These are phyloP conservation scores for Acanthurus leucopareius DNA, from an alignment of 2,797 vertebrate genomes.

Conservation along the genomic window DNA sequence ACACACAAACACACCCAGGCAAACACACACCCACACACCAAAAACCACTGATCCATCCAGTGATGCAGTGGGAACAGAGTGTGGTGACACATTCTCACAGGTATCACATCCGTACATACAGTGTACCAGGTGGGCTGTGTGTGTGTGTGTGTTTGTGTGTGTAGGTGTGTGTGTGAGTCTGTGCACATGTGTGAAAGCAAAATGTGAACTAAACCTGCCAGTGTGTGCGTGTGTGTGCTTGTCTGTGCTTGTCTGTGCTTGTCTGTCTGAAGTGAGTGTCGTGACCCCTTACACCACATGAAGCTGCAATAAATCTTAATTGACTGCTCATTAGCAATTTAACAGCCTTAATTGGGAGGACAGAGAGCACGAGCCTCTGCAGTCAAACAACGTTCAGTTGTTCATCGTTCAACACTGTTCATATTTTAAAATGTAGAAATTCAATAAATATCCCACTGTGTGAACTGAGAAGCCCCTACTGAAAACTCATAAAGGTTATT, in stretches of 20 bases:
- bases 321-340: conserved; percentile 22
- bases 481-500: too few relatives aligned
- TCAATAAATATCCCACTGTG: too few relatives aligned
- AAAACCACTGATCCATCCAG: conserved; percentile 56
- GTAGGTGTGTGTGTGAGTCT: background rate
- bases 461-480: too few relatives aligned
- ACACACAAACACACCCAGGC: conserved; percentile 1
- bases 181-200: conserved; percentile 22
- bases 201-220: background rate
- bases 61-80: conserved; percentile 80
- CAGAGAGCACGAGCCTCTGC: background rate
- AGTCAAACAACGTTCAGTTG: too few relatives aligned
- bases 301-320: conserved; percentile 16
- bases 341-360: background rate
- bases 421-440: too few relatives aligned
- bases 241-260: background rate
- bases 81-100: conserved; percentile 85
- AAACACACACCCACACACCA: conserved; percentile 13
- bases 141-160: conserved; percentile 15
- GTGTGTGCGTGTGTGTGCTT: background rate
- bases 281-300: conserved; percentile 14
- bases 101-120: conserved; percentile 82
- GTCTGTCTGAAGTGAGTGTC: background rate
- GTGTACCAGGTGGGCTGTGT: conserved; percentile 68
- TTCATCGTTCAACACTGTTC: too few relatives aligned